phyloP scores from a whole-genome alignment of 1,140 invertebrate species.

The Drosophila pachea region DNA sequence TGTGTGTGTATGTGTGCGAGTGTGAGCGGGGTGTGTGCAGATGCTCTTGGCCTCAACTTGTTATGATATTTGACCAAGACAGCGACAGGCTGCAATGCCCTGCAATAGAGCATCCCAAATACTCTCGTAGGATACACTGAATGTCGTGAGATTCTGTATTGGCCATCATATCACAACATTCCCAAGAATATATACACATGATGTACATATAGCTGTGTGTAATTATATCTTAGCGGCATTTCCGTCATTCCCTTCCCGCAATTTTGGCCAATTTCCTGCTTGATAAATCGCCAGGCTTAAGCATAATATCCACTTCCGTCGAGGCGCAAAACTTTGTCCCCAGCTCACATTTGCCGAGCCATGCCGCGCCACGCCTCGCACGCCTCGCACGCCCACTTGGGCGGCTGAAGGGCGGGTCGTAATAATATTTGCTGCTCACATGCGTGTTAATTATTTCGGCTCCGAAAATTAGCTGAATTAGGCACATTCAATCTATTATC shows the following conservation, averaged over 20 bases:
- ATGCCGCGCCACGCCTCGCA: slow-evolving; percentile 5
- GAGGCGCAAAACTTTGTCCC: slow-evolving; percentile 17
- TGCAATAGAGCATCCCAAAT: background rate
- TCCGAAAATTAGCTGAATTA: slow-evolving; percentile 52
- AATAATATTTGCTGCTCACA: slow-evolving; percentile 34
- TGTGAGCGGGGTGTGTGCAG: slow-evolving; percentile 6
- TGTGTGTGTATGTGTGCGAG: background rate
- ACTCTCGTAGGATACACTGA: background rate
- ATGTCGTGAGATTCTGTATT: no score
- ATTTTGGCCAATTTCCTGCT: background rate
- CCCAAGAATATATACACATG: no score
- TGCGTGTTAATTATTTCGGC: slow-evolving; percentile 54
- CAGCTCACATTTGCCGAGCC: slow-evolving; percentile 12
- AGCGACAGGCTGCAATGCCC: background rate
- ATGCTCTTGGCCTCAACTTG: slow-evolving; percentile 19
- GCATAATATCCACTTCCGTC: slow-evolving; percentile 1
- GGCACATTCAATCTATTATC: slow-evolving; percentile 54
- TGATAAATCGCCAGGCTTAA: background rate
- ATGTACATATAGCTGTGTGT: no score
- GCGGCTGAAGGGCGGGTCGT: background rate
- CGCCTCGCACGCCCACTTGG: background rate
- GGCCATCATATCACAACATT: no score
- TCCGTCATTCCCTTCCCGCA: background rate
- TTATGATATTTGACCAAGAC: slow-evolving; percentile 42
- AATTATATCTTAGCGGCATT: no score